Base-by-base conservation (phyloP, 2,113 vertebrate species). In the Scortum barcoo region DNA sequence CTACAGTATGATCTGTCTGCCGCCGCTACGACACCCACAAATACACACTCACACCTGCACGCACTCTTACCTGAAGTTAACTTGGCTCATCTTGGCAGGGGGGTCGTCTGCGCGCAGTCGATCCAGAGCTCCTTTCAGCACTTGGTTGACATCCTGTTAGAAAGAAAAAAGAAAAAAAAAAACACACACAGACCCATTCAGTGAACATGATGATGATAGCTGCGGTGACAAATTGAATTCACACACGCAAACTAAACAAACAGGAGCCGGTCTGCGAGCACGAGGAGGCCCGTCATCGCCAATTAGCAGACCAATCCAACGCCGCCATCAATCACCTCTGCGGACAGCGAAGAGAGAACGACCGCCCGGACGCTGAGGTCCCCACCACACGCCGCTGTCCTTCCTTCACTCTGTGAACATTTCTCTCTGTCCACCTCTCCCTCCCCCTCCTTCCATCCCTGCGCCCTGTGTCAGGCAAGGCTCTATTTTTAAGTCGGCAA, bases 271-370 rank as follows among this genome's bases (percentile, higher is more conserved):
- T 50, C 17, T 2, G 58, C 1, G 12, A 33, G 16, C 20, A 24
- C 3, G 22, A 63, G 26, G 73, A 88, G 89, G 84, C 80, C 86
- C 3, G 44, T 20, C 53, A 19, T 20, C 53, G 19, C 46, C 61
- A 88, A 82, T 89, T 84, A 89, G 61, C 2, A 33, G 74, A 84
- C 56, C 75, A 44, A 82, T 61, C 66, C 19, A 50, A 57, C 24
- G 51, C 54, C 63, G 9, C 54, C 80, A 86, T 90, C 92, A 88
- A 89, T 94, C 92, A 94, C 89, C 89, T 89, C 57, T 33, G 38
- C 5, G 14, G 81, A 67, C 46, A 40, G 51, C 13, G 80, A 83
- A 38, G 62, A 40, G 46, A 71, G 80, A 62, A n/a, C 36, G 57
- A 58, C 44, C 19, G 72, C 81, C 81, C 20, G 79, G 76, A 81